Conservation (phyloP, 2,113 vertebrate species). For the Climacteris rufus region DNA sequence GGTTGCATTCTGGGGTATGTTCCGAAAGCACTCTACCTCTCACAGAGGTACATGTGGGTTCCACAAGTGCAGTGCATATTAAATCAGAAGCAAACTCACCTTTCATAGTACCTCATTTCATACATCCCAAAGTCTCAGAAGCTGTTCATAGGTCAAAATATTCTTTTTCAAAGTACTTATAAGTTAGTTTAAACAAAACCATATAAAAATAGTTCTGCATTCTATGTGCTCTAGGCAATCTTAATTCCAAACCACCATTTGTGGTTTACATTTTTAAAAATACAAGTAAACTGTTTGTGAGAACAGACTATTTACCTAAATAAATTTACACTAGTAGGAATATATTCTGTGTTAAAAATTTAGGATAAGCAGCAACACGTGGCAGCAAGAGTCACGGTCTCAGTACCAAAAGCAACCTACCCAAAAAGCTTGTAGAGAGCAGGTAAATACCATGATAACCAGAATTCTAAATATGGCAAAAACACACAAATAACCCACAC, state of each 20-base stretch:
- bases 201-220: background rate
- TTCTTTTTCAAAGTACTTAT: background rate
- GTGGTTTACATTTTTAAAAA: background rate
- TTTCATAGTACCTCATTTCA: background rate
- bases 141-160: background rate
- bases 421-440: background rate
- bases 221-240: background rate
- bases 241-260: background rate
- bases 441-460: background rate
- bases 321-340: background rate
- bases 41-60: background rate
- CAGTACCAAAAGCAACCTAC: background rate
- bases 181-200: background rate
- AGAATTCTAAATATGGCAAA: background rate
- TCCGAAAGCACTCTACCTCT: background rate
- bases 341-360: background rate
- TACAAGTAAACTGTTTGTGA: background rate
- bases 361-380: background rate
- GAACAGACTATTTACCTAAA: background rate
- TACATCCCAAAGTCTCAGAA: background rate
- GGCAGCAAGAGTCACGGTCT: background rate
- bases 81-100: background rate
- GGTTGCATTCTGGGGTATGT: background rate
- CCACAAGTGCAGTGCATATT: accelerated
- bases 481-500: background rate